phyloP scores from a whole-genome alignment of 2,113 vertebrate species.

The Bucco capensis region DNA sequence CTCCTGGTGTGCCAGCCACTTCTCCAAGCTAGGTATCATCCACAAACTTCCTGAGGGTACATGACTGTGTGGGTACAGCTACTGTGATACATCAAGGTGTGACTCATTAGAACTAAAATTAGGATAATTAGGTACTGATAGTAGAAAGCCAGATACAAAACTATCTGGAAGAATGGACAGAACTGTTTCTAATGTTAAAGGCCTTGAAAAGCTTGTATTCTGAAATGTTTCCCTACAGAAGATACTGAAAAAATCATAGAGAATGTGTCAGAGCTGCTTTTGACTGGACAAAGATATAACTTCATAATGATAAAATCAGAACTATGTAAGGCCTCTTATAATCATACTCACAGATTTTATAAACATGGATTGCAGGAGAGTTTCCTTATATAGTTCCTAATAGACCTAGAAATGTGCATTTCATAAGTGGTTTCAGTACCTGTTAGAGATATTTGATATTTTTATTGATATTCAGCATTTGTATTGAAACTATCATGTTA shows the following conservation, averaged over 20 bases:
- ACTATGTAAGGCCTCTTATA: not conserved
- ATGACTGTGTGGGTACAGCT: too few relatives aligned
- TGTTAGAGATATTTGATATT: not conserved
- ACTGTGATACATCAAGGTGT: rapidly evolving
- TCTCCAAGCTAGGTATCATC: too few relatives aligned
- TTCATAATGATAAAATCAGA: not conserved
- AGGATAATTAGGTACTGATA: not conserved
- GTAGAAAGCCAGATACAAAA: not conserved
- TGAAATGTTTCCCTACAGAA: not conserved
- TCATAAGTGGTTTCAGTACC: not conserved
- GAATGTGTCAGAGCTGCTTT: not conserved
- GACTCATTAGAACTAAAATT: not conserved
- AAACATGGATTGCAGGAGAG: not conserved
- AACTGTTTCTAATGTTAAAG: not conserved
- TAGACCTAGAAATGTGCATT: not conserved
- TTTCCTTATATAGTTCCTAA: not conserved
- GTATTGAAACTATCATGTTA: not conserved
- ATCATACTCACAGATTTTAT: not conserved
- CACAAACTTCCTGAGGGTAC: too few relatives aligned
- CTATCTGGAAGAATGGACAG: not conserved
- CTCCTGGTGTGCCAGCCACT: too few relatives aligned
- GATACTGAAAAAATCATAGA: not conserved
- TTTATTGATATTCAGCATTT: not conserved
- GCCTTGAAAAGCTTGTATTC: not conserved
- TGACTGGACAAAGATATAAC: not conserved